A percentile compares a stretch with the other conserved stretches of the same genome.
Evolutionary conservation across 2,888 invertebrate genomes (phyloP).

Genomic region (Pyrochroa serraticornis): DNA sequence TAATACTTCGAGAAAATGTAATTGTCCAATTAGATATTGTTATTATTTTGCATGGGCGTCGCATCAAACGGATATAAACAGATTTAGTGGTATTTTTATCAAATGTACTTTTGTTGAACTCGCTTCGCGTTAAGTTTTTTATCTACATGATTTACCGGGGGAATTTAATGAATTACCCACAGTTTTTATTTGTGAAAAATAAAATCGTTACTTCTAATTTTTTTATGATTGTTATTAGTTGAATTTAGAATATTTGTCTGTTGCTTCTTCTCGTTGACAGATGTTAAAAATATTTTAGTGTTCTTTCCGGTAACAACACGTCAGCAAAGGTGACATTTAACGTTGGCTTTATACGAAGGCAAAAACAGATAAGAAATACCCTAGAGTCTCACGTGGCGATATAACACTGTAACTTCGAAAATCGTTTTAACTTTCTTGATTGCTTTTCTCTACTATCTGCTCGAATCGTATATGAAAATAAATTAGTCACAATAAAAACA

Average conservation of each 20-base stretch:
- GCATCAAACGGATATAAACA: no score
- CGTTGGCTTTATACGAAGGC: slow-evolving; percentile 4
- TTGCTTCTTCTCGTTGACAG: background rate
- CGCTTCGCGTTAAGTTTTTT: background rate
- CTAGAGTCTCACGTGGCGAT: slow-evolving; percentile 21
- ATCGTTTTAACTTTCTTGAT: slow-evolving; percentile 27
- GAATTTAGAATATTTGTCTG: no score
- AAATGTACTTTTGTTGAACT: background rate
- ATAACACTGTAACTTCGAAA: slow-evolving; percentile 19
- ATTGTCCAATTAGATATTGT: no score
- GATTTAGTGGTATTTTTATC: background rate
- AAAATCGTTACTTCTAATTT: no score
- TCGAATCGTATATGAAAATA: slow-evolving; percentile 20
- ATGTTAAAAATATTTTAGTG: slow-evolving; percentile 9
- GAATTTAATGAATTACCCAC: slow-evolving; percentile 7
- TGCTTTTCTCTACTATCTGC: slow-evolving; percentile 23
- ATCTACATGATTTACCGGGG: background rate
- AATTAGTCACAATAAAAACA: slow-evolving; percentile 21
- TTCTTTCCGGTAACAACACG: background rate
- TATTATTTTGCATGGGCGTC: no score
- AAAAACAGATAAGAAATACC: slow-evolving; percentile 21
- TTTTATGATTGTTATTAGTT: no score
- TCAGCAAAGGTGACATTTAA: background rate
- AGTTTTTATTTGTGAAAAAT: no score
- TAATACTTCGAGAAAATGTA: no score